phyloP scores from a whole-genome alignment of 2,888 invertebrate genomes.

The Mallateleia sp. region DNA sequence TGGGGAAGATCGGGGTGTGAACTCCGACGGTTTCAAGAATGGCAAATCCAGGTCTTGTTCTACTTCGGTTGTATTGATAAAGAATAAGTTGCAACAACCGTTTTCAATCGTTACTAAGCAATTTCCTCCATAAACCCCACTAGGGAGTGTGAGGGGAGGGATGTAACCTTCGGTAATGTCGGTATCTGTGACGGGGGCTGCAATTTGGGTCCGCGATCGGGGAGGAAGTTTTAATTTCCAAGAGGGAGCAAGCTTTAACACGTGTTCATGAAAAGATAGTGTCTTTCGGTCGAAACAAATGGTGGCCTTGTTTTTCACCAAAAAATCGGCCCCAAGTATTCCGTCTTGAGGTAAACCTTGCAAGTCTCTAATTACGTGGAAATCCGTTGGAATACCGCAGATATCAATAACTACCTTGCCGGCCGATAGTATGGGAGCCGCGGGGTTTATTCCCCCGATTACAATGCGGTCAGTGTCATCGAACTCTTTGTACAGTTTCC shows the following conservation, averaged over 20 bases:
- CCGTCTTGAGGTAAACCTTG: not conserved
- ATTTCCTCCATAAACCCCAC: conserved; percentile 17
- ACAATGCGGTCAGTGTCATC: not conserved
- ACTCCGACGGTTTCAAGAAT: no score
- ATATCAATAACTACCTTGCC: not conserved
- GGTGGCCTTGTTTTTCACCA: not conserved
- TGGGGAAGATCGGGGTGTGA: no score
- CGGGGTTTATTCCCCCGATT: not conserved
- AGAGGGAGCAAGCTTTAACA: not conserved
- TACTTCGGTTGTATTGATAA: conserved; percentile 10
- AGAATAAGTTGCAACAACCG: conserved; percentile 3
- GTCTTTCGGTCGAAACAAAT: not conserved
- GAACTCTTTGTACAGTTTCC: not conserved
- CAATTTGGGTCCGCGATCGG: conserved; percentile 1
- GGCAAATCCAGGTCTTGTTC: not conserved
- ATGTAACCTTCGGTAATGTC: conserved; percentile 9
- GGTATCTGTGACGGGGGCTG: not conserved
- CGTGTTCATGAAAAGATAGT: not conserved
- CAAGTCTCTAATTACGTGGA: conserved; percentile 25
- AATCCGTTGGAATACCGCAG: not conserved
- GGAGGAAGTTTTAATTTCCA: conserved; percentile 8
- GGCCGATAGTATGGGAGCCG: not conserved
- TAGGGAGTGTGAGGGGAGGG: not conserved
- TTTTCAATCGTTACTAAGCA: not conserved
- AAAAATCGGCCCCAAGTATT: conserved; percentile 11